phyloP scores from a whole-genome alignment of 2,113 vertebrate genomes.

The Bombycilla garrulus region DNA sequence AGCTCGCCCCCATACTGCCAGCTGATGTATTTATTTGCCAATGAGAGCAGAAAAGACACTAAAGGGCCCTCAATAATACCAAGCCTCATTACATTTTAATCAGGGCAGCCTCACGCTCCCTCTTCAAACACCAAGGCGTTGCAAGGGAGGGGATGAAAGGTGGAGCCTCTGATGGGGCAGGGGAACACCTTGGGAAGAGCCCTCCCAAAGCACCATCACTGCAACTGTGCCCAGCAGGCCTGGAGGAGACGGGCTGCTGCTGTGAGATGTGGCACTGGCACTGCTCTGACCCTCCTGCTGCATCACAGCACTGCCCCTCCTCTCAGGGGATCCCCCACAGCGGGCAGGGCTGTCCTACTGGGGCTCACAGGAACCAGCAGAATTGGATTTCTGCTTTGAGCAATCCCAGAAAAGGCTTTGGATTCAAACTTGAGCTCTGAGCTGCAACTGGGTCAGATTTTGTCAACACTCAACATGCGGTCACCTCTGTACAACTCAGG shows the following conservation, averaged over 20 bases:
- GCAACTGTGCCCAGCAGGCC: neutral
- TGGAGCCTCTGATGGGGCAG: neutral
- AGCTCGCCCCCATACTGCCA: neutral
- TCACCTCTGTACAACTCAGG: neutral
- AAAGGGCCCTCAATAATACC: constrained; percentile 23
- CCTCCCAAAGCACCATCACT: neutral
- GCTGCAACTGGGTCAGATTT: neutral
- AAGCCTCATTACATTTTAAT: constrained; percentile 54
- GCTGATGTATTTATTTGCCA: constrained; percentile 3
- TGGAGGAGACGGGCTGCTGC: neutral
- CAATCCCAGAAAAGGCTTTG: neutral
- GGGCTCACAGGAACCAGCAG: neutral
- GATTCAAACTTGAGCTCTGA: neutral
- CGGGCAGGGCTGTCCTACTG: neutral
- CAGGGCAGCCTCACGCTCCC: neutral
- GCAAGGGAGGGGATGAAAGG: neutral
- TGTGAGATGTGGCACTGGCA: neutral
- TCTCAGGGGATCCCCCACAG: neutral
- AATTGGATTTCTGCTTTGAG: neutral
- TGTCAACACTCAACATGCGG: neutral
- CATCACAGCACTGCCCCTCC: neutral
- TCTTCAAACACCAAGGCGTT: neutral
- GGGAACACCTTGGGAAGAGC: neutral
- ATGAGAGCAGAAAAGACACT: constrained; percentile 1
- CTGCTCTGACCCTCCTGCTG: neutral